These are phyloP conservation scores for Phyllopteryx taeniolatus DNA, from an alignment of 2,113 vertebrate genomes.

Conservation along the genomic window DNA sequence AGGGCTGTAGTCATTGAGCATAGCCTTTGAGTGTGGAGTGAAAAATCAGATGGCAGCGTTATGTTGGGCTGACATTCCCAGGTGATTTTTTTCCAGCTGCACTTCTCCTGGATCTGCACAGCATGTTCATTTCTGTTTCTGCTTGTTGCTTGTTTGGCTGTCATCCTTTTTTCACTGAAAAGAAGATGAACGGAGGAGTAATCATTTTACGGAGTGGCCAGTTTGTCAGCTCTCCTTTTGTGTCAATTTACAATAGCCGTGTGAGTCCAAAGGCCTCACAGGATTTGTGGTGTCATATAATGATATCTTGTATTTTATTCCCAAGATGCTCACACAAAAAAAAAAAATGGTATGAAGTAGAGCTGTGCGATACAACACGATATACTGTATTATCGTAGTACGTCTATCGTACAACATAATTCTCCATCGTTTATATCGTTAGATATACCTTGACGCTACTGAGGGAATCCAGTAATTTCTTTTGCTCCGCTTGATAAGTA, in stretches of 20 bases:
- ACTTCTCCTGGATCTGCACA: conserved; percentile 44
- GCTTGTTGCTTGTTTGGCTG: conserved; percentile 9
- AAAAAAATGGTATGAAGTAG: neutral
- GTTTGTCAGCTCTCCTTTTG: neutral
- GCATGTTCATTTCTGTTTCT: conserved; percentile 40
- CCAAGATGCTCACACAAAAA: neutral
- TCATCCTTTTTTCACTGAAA: conserved; percentile 43
- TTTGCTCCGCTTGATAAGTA: no score
- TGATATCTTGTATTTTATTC: neutral
- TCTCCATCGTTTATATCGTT: no score
- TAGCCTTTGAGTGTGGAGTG: conserved; percentile 38
- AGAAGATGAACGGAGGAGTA: conserved; percentile 45
- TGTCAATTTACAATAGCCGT: conserved; percentile 12
- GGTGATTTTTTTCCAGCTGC: conserved; percentile 55
- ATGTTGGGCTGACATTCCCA: conserved; percentile 36
- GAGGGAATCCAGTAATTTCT: no score
- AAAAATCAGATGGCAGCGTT: conserved; percentile 28
- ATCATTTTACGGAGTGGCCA: conserved; percentile 11
- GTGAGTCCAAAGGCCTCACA: neutral
- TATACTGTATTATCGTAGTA: no score
- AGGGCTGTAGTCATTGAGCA: conserved; percentile 22
- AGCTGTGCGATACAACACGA: no score
- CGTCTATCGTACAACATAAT: no score
- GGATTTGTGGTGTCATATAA: neutral
- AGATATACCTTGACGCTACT: no score